Base-by-base conservation (phyloP, 2,888 invertebrate genomes). In the Trimorus sp. region DNA sequence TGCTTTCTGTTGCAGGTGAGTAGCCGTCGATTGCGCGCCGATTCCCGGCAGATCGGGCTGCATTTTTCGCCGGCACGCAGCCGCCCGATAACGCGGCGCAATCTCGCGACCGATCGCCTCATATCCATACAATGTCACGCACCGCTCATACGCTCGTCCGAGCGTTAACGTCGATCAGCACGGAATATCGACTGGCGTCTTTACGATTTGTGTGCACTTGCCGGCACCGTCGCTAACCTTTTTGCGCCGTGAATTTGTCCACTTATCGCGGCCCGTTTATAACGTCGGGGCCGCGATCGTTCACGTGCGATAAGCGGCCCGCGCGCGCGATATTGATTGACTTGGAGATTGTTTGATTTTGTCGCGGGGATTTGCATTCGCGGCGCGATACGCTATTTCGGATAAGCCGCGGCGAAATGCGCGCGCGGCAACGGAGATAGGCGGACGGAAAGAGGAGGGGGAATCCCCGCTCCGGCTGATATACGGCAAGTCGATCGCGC, bases 91-190 rank as follows among this genome's bases (percentile, higher is more conserved):
- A 82, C 40, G 75, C 76, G 68, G 54, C 14, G 45, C 75, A 89
- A 90, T 90, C 87, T 84, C 69, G 83, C 86, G 86, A 84, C 86
- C 89, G 88, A 90, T 90, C 90, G 85, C 84, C 90, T 90, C 89
- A 91, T 91, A 91, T 90, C 90, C 91, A 91, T 91, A 91, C 90
- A 91, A 90, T 89, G 91, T 91, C 90, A 90, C 90, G 91, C 89
- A 90, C 89, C 83, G 83, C 84, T 68, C 75, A 73, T 78, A 77
- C 74, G 70, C 73, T 76, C 74, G 79, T 74, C 73, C 79, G 79
- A 83, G 65, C 74, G 76, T 79, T 79, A 76, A 77, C 77, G 79
- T 69, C 79, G 69, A 77, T 83, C 83, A 76, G 48, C 79, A 79
- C 70, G 71, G 59, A 84, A 84, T 79, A 82, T 83, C 80, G 71